These are phyloP conservation scores for Molorchus minor DNA, from an alignment of 2,888 invertebrate genomes.

Conservation along the genomic window DNA sequence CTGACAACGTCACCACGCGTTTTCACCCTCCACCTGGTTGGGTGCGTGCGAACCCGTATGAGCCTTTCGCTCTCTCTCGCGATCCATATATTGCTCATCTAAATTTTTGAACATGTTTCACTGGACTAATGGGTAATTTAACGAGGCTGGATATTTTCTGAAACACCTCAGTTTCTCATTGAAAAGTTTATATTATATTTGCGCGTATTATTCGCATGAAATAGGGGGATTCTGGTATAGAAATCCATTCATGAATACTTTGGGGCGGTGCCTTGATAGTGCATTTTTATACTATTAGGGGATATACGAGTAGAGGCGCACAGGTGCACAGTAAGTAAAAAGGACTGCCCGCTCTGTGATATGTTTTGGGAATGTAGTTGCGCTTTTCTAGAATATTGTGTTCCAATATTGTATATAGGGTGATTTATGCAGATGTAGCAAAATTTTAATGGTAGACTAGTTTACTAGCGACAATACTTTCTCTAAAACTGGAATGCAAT, in stretches of 20 bases:
- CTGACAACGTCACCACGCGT: no score
- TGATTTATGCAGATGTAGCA: no score
- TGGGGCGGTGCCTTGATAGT: conserved; percentile 8
- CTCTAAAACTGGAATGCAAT: no score
- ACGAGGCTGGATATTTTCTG: background rate
- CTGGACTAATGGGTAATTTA: conserved; percentile 9
- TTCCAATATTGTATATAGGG: no score
- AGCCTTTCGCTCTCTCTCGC: no score
- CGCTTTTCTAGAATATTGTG: background rate
- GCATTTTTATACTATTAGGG: no score
- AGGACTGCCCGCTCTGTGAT: background rate
- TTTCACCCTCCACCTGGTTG: no score
- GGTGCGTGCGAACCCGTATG: no score
- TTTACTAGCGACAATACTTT: no score
- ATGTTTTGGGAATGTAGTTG: background rate
- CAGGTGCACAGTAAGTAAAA: conserved; percentile 5
- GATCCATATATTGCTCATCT: no score
- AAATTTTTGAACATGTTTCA: no score
- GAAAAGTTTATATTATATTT: background rate
- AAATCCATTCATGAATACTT: conserved; percentile 16
- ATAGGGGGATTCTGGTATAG: background rate
- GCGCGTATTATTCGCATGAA: conserved; percentile 4
- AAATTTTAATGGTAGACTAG: no score
- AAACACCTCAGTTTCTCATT: background rate
- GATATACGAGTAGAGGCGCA: background rate